A percentile compares a stretch with the other conserved stretches of the same genome.
Conservation (phyloP, 2,888 invertebrate species). For the Phyllotreta striolata region DNA sequence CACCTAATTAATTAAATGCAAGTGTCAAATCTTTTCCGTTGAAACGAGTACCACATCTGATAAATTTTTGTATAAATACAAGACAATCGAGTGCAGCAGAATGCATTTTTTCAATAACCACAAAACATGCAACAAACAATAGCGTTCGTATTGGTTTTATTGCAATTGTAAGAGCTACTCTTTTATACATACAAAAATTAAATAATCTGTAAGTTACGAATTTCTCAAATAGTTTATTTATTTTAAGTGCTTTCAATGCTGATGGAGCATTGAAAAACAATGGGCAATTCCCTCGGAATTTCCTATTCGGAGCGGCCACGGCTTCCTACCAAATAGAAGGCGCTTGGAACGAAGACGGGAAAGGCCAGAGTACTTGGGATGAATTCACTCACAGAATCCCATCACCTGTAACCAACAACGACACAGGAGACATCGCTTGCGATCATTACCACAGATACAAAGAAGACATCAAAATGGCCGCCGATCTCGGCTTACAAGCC, state of each 20-base stretch:
- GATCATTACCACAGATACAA: constrained; percentile 71
- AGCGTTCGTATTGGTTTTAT: no score
- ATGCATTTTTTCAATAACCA: no score
- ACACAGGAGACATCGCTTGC: constrained; percentile 71
- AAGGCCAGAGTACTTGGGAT: constrained; percentile 75
- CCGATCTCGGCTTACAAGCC: constrained; percentile 63
- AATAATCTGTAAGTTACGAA: no score
- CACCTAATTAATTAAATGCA: no score
- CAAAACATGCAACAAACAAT: no score
- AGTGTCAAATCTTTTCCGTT: no score
- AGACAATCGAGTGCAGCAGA: no score
- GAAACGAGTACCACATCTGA: no score
- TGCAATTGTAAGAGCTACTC: no score
- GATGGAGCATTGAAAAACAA: constrained; percentile 6
- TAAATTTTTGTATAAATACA: no score
- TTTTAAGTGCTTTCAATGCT: not conserved
- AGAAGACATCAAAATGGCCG: constrained; percentile 67
- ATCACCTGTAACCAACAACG: constrained; percentile 50
- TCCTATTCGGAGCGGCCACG: constrained; percentile 39
- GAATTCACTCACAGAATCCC: constrained; percentile 65
- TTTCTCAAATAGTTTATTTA: no score
- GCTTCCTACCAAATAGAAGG: constrained; percentile 48
- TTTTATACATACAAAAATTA: no score
- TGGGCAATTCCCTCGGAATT: constrained; percentile 49
- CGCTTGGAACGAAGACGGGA: constrained; percentile 57